Base-by-base conservation (phyloP, 2,113 vertebrate genomes). In the Carassius gibelio region DNA sequence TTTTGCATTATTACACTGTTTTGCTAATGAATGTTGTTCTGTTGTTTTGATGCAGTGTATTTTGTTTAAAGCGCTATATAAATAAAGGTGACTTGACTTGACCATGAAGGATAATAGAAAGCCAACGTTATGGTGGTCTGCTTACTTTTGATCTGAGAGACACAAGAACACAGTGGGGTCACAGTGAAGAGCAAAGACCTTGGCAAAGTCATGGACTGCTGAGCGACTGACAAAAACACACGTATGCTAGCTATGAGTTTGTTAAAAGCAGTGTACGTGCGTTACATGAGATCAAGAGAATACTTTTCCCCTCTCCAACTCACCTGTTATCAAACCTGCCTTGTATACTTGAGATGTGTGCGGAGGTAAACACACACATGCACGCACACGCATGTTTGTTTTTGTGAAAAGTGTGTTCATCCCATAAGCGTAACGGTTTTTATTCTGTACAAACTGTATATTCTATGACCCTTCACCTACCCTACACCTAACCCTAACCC, bases 241-340 rank as follows among this genome's bases (percentile, higher is more conserved):
- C 38, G 21, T 69, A 77, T 85, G 69, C 55, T 1, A 72, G 79
- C 75, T 68, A 52, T 69, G 61, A 36, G 34, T 14, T 5, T 84
- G 64, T 78, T 84, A 23, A 75, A 84, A 84, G 26, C 34, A 75
- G 5, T 75, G 45, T 48, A 9, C 14, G 10, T 36, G 30, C 8
- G 7, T 68, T 36, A 38, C 30, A 21, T 52, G 42, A 52, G 30
- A n/a, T 64, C 8, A 75, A 30, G 9, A 69, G 9, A 30, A 80
- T 34, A 57, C 52, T 72, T 15, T 38, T 48, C 23, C 11, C 5
- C 38, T 52, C 45, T 66, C 59, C 6, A 21, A 79, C 75, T 61
- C 48, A 80, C 75, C 75, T 86, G 85, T 75, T 76, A 55, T 75
- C 45, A 75, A 82, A 68, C 21, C 42, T 52, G 26, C 19, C 36